Base-by-base conservation (phyloP, 2,888 invertebrate species). In the Lasioglossum morio region DNA sequence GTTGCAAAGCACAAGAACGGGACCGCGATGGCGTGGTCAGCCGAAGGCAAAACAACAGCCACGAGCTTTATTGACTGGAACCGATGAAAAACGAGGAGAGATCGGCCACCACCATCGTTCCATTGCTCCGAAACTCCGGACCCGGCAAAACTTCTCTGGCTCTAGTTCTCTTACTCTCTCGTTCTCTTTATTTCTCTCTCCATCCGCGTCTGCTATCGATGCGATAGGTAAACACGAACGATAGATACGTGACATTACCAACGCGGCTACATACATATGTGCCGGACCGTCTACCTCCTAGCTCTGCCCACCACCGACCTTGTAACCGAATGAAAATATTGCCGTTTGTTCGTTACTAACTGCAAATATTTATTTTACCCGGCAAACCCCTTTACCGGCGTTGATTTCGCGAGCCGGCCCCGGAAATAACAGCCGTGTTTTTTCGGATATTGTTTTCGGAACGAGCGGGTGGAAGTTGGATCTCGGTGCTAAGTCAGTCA, bases 61-160 rank as follows among this genome's bases (percentile, higher is more conserved):
- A 91, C 90, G 89, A 92, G 91, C 91, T 94, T 94, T 94, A 94
- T 94, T 94, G 93, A 92, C 93, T 93, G 94, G 92, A 94, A 94
- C 92, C 91, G 92, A 93, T 93, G 92, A 93, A 93, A 93, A 93
- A 93, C 92, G 92, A 91, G 91, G 89, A 89, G 89, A 89, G 81
- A 91, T 88, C 87, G 90, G 84, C 85, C 82, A 88, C 82, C 83
- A 85, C 77, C 84, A 81, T 84, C 82, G 78, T 77, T 79, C 85
- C 75, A 46, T 74, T 81, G 75, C 81, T 23, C 76, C 85, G 87
- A 89, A 90, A 90, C 87, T 87, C 88, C 84, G 79, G 37, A 23
- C 73, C 79, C 79, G 81, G 77, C 86, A 77, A 86, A 91, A 90
- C 87, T 91, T 91, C 85, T 86, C 77, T 81, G 60, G 27, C 60